Evolutionary conservation across 2,888 invertebrate species (phyloP).

Genomic region (Platerodrilus igneus): DNA sequence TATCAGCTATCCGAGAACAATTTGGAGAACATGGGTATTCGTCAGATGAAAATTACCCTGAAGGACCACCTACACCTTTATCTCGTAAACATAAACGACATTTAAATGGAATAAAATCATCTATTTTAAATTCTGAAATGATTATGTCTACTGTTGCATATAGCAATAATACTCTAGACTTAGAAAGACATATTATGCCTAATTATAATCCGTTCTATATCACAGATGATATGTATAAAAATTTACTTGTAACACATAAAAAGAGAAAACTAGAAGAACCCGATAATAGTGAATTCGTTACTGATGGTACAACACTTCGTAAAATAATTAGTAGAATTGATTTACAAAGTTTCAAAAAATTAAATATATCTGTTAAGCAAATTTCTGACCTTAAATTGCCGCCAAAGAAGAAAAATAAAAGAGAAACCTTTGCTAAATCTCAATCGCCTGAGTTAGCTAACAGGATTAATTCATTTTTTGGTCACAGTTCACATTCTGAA

Average conservation of each 20-base stretch:
- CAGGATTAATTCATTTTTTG: slow-evolving; percentile 28
- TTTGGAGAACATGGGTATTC: slow-evolving; percentile 60
- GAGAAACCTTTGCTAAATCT: slow-evolving; percentile 23
- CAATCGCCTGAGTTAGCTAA: slow-evolving; percentile 24
- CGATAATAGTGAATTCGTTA: slow-evolving; percentile 72
- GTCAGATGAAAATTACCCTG: slow-evolving; percentile 74
- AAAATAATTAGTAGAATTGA: slow-evolving; percentile 57
- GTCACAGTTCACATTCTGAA: slow-evolving; percentile 41
- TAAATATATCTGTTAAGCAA: slow-evolving; percentile 32
- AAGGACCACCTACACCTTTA: slow-evolving; percentile 58
- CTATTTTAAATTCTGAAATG: slow-evolving; percentile 42
- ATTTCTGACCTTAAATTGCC: slow-evolving; percentile 33
- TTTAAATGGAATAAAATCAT: slow-evolving; percentile 45
- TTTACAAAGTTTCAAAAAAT: slow-evolving; percentile 44
- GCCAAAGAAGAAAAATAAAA: slow-evolving; percentile 33
- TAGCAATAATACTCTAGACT: slow-evolving; percentile 44
- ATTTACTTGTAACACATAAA: slow-evolving; percentile 67
- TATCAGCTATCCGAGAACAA: slow-evolving; percentile 65
- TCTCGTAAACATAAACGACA: slow-evolving; percentile 58
- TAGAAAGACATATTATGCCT: slow-evolving; percentile 44
- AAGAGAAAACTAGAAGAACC: slow-evolving; percentile 65
- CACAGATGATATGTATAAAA: slow-evolving; percentile 62
- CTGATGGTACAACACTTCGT: slow-evolving; percentile 68
- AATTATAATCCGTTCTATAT: slow-evolving; percentile 50
- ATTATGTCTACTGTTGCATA: slow-evolving; percentile 49